Evolutionary conservation across 2,888 invertebrate species (phyloP), one percentile per base, ranked within the genome.

Genomic region (Diarsia mendica): DNA sequence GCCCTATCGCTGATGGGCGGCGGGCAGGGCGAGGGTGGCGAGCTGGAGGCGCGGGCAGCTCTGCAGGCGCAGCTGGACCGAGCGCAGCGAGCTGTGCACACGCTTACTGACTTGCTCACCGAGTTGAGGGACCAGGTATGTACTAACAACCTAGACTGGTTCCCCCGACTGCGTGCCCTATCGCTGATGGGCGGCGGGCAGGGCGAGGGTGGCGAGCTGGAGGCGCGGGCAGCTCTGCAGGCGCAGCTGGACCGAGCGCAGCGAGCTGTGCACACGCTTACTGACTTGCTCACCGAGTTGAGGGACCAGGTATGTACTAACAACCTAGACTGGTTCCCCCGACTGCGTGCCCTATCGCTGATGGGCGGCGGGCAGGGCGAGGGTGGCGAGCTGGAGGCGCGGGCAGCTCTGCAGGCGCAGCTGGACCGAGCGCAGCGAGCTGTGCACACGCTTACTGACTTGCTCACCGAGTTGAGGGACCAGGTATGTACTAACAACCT

Each of bases 151-250:
- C n/a, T n/a, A n/a, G n/a, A n/a, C n/a, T n/a, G n/a, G n/a, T n/a
- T n/a, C n/a, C n/a, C n/a, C n/a, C 97, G 99, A n/a, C 97, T 99
- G 93, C 97, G 99, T 81, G 99, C 99, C 15, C 99, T 99, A 97
- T 99, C 99, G 0, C 97, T 99, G 90, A 98, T 99, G 75, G 98
- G 99, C 33, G 98, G 99, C 1, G 98, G 99, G 39, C 99, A 99
- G 94, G 98, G 98, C 15, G 99, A 99, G 92, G 98, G 98, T 6
- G 99, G 99, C 89, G 99, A 99, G 95, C 98, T 99, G 87, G 99
- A 99, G 92, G 94, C 99, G 89, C 97, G 99, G 76, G 98, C 98
- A 90, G 97, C 99, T 85, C 75, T 73, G 15, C 72, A 73, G 11
- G 97, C 97, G 39, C 98, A 99, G 92, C 96, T 99, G 60, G 98